Evolutionary conservation across 2,113 vertebrate genomes (phyloP), one percentile per base, ranked within the genome.

Genomic region (Sciurus niger): DNA sequence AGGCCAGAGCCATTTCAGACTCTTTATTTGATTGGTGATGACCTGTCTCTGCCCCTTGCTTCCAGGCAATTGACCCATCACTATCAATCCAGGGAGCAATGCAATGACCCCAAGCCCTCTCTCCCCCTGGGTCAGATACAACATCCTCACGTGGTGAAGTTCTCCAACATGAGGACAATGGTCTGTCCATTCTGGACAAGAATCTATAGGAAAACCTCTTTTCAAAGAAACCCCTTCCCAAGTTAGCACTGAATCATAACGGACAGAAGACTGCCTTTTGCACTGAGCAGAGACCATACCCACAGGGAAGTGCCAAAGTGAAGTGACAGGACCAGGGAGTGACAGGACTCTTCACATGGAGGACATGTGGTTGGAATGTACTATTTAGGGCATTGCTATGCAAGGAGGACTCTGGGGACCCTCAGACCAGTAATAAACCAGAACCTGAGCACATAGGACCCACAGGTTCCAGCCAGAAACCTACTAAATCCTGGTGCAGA

Each of bases 1-100:
- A 84, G 13, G 13, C 34, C 34, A 92, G 25, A 68, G 63, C 60
- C 51, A 76, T 88, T 87, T 87, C 70, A 85, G 30, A 74, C 28
- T 4, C 10, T 68, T 91, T 16, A 8, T 83, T 32, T 48, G 63
- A 77, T 8, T 22, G 6, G 3, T 20, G n/a, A 34, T 32, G 40
- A 8, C 68, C 67, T 92, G 0, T 89, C 60, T 93, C 32, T 67
- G 22, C 46, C 48, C 13, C 0, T 55, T 25, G 24, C 46, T 82
- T 80, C 32, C 32, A 18, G 1, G 6, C 58, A 10, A 16, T 70
- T 73, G 46, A 17, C 32, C 25, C 22, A 58, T 51, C 32, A 12
- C 72, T 20, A 0, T 53, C 1, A 24, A 77, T 88, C 32, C 43
- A 58, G 53, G 90, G 9, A 2, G 4, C 28, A 77, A 37, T 4